Evolutionary conservation across 2,113 vertebrate genomes (phyloP).

Genomic region (Nanorana parkeri): DNA sequence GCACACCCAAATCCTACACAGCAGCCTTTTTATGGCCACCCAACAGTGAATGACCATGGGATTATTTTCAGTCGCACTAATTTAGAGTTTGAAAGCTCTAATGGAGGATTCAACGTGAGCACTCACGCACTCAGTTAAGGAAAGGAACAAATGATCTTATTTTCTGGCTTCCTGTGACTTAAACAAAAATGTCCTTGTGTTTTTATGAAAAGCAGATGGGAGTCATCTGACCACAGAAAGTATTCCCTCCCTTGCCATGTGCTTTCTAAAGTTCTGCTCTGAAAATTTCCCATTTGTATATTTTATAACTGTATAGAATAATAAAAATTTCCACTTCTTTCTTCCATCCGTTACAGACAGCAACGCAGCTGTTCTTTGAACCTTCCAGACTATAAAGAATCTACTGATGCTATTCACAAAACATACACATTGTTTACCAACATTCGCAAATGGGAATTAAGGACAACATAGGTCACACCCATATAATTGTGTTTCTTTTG

Average conservation of each 20-base stretch:
- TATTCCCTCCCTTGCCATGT: conserved; percentile 19
- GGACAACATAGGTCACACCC: too few species aligned
- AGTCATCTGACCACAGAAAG: conserved; percentile 45
- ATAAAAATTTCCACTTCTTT: too few species aligned
- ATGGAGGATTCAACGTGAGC: background rate
- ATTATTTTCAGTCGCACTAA: conserved; percentile 13
- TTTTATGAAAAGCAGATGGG: conserved; percentile 45
- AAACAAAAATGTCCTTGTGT: conserved; percentile 50
- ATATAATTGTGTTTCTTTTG: too few species aligned
- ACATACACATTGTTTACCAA: too few species aligned
- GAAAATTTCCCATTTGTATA: background rate
- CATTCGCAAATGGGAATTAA: too few species aligned
- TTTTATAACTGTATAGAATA: background rate
- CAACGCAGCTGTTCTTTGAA: too few species aligned
- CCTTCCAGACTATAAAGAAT: too few species aligned
- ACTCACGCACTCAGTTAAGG: conserved; percentile 2
- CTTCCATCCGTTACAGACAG: too few species aligned
- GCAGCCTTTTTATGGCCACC: conserved; percentile 1
- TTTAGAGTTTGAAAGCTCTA: conserved; percentile 17
- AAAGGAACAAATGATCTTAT: background rate
- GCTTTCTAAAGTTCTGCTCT: conserved; percentile 8
- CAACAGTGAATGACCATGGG: background rate
- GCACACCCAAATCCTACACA: conserved; percentile 24
- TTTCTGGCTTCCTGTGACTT: conserved; percentile 11
- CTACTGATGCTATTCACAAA: too few species aligned